Percentiles rank a stretch among this genome's conserved stretches.
Evolutionary conservation across 2,888 invertebrate species (phyloP).

Genomic region (Arrhopalites spinosus): DNA sequence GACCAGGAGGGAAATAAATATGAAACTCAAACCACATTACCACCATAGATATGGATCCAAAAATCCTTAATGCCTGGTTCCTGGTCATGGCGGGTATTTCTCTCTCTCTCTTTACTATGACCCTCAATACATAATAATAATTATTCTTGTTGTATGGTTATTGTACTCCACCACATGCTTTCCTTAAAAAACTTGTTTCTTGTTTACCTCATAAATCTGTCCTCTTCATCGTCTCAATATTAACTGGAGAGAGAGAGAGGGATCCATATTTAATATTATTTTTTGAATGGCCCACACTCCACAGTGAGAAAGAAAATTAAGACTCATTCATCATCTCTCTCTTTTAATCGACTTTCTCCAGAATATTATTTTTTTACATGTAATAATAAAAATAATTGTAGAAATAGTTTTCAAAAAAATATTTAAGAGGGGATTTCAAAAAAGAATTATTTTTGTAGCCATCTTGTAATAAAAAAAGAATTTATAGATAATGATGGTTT

Average conservation of each 20-base stretch:
- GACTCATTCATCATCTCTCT: slow-evolving; percentile 17
- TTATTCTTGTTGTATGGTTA: background rate
- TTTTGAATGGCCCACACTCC: background rate
- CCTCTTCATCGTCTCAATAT: too few species aligned
- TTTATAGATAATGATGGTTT: background rate
- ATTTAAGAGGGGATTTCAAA: too few species aligned
- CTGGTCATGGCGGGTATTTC: background rate
- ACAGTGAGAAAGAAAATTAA: slow-evolving; percentile 20
- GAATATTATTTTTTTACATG: background rate
- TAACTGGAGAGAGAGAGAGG: background rate
- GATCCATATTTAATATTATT: too few species aligned
- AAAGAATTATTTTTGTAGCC: too few species aligned
- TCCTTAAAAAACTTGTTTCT: too few species aligned
- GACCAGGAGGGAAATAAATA: slow-evolving; percentile 20
- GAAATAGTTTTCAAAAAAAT: too few species aligned
- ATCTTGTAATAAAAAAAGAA: background rate
- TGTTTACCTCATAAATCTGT: too few species aligned
- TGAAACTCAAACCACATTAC: background rate
- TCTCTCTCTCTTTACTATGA: slow-evolving; percentile 20
- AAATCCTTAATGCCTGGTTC: background rate
- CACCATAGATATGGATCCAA: too few species aligned
- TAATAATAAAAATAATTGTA: background rate
- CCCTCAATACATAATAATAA: too few species aligned
- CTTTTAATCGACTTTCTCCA: slow-evolving; percentile 6
- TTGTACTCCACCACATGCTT: background rate